Conservation (phyloP, 2,113 vertebrate genomes). For the Sus scrofa region DNA sequence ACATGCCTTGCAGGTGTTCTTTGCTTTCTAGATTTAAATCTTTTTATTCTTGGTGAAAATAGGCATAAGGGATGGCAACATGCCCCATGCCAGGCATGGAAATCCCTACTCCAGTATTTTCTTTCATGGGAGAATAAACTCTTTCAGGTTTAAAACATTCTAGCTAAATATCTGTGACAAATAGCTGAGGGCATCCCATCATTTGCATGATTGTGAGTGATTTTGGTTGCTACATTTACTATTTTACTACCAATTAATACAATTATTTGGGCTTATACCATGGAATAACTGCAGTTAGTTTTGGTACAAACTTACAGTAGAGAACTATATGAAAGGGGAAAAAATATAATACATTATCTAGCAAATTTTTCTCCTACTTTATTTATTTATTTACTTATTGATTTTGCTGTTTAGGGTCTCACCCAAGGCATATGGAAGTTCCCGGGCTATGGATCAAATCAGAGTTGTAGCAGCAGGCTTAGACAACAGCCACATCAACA, state of each 20-base stretch:
- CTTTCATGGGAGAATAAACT: not conserved
- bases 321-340: not conserved
- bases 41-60: not conserved
- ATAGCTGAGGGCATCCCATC: not conserved
- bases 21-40: not conserved
- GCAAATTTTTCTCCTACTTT: not conserved
- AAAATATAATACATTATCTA: not conserved
- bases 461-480: no score
- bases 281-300: not conserved
- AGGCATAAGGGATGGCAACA: not conserved
- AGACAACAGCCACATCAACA: no score
- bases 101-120: no score
- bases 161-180: not conserved
- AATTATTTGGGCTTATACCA: not conserved
- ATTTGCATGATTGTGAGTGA: not conserved
- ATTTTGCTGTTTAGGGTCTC: no score
- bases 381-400: no score
- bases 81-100: fast-evolving
- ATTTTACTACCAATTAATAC: not conserved
- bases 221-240: not conserved
- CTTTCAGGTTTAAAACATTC: not conserved
- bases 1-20: no score
- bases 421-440: no score
- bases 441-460: no score
- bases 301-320: not conserved